phyloP scores from a whole-genome alignment of 2,113 vertebrate genomes.

The Lagenorhynchus albirostris region DNA sequence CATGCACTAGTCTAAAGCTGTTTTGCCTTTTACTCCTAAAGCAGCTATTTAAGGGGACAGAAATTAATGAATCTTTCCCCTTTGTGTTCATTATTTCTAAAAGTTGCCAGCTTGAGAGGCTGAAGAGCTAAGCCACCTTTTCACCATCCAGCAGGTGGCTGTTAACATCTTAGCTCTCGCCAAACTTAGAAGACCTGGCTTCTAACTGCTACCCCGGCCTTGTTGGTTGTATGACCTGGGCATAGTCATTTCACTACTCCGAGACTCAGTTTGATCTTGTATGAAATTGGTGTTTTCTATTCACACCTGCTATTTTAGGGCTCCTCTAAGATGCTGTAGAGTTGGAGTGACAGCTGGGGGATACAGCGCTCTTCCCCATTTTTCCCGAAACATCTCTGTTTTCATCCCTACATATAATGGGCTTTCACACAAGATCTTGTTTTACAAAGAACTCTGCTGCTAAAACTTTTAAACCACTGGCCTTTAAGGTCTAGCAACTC shows the following conservation, averaged over 20 bases:
- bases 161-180: neutral
- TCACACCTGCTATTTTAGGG: neutral
- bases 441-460: neutral
- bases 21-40: constrained; percentile 65
- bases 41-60: constrained; percentile 41
- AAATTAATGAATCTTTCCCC: neutral
- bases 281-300: neutral
- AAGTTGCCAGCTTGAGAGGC: neutral
- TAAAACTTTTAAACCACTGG: neutral
- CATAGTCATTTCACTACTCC: neutral
- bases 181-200: neutral
- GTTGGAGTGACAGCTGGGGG: neutral
- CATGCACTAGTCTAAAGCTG: constrained; percentile 61
- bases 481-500: neutral
- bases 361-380: neutral
- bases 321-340: neutral
- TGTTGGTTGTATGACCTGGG: neutral
- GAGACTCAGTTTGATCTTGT: neutral
- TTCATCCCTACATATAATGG: neutral
- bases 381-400: neutral
- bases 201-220: neutral
- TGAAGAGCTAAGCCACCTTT: neutral
- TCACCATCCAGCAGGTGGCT: neutral
- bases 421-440: neutral
- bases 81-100: constrained; percentile 29